Conservation (phyloP, 2,797 vertebrate genomes). For the Tinamus major region DNA sequence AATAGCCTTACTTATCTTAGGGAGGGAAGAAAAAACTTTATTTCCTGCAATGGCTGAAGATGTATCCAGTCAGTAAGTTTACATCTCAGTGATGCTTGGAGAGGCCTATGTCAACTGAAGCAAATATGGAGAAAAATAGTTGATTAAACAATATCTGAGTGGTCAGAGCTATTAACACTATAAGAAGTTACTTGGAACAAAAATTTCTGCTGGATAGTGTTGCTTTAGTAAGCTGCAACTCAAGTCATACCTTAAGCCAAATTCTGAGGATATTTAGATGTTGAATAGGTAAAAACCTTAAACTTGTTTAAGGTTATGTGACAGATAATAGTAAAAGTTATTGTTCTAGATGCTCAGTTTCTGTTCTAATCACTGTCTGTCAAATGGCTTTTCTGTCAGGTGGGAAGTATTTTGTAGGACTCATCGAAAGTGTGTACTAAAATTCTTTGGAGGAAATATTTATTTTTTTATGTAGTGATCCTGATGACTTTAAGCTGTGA, state of each 20-base stretch:
- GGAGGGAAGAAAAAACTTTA: neutral
- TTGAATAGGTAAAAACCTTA: neutral
- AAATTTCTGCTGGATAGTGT: neutral
- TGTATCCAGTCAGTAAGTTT: neutral
- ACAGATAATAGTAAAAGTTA: neutral
- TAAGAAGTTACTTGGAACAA: neutral
- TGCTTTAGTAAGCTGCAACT: neutral
- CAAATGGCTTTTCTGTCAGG: neutral
- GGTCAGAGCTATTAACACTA: neutral
- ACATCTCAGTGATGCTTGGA: neutral
- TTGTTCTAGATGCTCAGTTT: neutral
- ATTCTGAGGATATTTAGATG: neutral
- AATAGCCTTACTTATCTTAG: neutral
- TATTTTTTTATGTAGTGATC: neutral
- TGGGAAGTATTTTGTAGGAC: neutral
- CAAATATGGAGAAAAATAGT: neutral
- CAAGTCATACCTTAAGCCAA: neutral
- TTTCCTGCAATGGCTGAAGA: neutral
- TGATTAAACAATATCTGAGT: neutral
- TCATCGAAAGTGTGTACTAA: no score
- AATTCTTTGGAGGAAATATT: neutral
- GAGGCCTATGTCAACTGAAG: neutral
- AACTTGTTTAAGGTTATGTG: neutral
- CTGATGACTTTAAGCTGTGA: neutral
- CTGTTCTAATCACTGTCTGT: neutral